Evolutionary conservation across 2,113 vertebrate species (phyloP).

Genomic region (Heloderma charlesbogerti): DNA sequence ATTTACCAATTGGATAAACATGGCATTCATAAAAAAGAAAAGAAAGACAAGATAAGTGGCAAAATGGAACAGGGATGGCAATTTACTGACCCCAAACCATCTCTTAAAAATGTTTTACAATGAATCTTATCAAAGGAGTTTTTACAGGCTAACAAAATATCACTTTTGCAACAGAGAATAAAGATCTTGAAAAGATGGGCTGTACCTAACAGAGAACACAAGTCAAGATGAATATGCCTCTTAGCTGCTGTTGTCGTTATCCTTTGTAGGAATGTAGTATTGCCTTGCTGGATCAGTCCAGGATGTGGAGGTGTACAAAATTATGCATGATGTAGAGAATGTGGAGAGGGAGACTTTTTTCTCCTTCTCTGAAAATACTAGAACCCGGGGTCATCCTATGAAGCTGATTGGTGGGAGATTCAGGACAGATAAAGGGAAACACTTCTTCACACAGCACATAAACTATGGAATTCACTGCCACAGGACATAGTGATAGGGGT

Average conservation of each 20-base stretch:
- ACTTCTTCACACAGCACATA: no score
- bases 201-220: neutral
- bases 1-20: slow-evolving; percentile 35
- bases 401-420: no score
- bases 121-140: slow-evolving; percentile 3
- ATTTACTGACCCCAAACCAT: slow-evolving; percentile 3
- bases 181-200: neutral
- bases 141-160: neutral
- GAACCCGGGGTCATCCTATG: no score
- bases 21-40: neutral
- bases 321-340: no score
- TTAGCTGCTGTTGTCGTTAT: neutral
- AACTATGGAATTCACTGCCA: no score
- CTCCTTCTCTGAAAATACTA: no score
- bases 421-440: no score
- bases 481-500: no score
- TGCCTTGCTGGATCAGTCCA: neutral
- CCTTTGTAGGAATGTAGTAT: neutral
- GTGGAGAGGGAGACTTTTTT: no score
- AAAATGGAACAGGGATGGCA: slow-evolving; percentile 5
- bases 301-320: no score
- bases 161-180: neutral
- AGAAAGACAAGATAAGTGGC: rapidly evolving
- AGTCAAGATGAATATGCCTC: neutral
- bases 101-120: slow-evolving; percentile 16